A percentile compares a stretch with the other conserved stretches of the same genome.
phyloP scores from a whole-genome alignment of 2,113 vertebrate species.

The Xyliphius kryptos region DNA sequence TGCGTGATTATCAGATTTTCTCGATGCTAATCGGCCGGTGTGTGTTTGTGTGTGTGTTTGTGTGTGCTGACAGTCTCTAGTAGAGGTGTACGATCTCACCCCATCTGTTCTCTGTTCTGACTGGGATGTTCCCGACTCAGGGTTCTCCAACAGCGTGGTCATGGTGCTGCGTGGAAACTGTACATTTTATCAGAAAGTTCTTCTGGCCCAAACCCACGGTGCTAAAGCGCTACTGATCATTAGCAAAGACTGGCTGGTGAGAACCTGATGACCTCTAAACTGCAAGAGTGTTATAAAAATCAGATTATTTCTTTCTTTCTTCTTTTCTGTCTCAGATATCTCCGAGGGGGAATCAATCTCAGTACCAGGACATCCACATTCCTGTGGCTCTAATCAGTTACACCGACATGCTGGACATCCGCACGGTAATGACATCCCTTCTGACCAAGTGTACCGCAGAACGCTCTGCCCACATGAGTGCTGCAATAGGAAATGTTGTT shows the following conservation, averaged over 20 bases:
- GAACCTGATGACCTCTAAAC: constrained; percentile 26
- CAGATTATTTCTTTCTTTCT: not conserved
- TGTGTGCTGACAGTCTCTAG: constrained; percentile 78
- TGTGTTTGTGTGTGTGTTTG: no score
- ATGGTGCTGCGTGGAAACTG: constrained; percentile 96
- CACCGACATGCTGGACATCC: constrained; percentile 81
- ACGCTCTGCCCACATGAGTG: no score
- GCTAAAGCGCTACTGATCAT: constrained; percentile 86
- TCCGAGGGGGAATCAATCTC: constrained; percentile 83
- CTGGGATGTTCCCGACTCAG: constrained; percentile 77
- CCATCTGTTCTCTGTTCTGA: constrained; percentile 78
- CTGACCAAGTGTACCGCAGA: no score
- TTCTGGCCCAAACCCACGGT: constrained; percentile 85
- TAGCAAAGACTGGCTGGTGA: constrained; percentile 87
- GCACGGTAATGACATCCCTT: no score
- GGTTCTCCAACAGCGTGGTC: constrained; percentile 80
- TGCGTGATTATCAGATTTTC: no score
- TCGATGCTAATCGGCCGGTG: not conserved
- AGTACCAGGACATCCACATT: constrained; percentile 92
- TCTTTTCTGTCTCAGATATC: no score
- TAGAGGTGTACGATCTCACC: constrained; percentile 83
- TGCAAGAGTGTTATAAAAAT: not conserved
- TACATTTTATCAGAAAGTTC: constrained; percentile 95
- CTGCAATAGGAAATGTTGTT: no score
- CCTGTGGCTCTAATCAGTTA: constrained; percentile 91